These are phyloP conservation scores for Agriopis aurantiaria DNA, from an alignment of 2,888 invertebrate species.

Conservation along the genomic window DNA sequence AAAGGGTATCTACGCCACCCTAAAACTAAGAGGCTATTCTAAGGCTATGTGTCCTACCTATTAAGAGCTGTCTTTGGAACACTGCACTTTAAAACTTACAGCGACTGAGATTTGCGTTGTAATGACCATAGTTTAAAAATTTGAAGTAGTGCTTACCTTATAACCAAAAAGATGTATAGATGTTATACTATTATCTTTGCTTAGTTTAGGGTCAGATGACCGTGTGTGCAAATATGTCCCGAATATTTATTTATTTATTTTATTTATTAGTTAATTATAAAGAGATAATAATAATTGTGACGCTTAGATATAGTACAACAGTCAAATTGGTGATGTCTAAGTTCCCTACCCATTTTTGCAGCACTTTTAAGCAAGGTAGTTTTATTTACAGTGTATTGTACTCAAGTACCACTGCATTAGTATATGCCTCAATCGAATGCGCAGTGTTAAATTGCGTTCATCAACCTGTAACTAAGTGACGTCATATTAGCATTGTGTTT, in stretches of 20 bases:
- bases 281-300: neutral
- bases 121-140: neutral
- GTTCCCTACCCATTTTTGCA: no score
- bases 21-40: no score
- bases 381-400: neutral
- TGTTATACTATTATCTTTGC: no score
- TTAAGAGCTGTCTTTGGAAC: no score
- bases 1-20: no score
- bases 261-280: no score
- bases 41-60: no score
- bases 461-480: constrained; percentile 38
- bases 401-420: neutral
- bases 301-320: neutral
- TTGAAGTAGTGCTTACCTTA: neutral
- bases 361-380: neutral
- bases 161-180: no score
- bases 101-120: neutral
- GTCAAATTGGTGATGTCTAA: neutral
- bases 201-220: no score
- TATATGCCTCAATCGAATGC: constrained; percentile 9
- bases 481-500: constrained; percentile 43
- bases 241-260: no score
- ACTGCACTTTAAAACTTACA: no score
- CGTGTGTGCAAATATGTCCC: no score
- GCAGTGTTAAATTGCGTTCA: constrained; percentile 23